Evolutionary conservation across 2,888 invertebrate genomes (phyloP), one percentile per base, ranked within the genome.

Genomic region (Polyommatus iphigenia): DNA sequence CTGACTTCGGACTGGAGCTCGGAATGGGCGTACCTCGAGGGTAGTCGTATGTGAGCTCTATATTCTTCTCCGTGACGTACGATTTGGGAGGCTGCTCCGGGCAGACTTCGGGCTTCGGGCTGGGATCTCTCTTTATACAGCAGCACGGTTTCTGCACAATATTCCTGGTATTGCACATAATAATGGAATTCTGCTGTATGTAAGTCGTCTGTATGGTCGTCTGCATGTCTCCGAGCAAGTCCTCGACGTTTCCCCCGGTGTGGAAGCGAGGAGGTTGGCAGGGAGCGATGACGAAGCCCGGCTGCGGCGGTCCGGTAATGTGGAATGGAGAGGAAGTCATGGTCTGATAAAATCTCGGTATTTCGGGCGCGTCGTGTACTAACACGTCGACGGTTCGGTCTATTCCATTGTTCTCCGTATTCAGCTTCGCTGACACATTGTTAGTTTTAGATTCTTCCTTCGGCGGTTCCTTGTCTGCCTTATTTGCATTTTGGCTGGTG

Each of bases 221-320:
- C 85, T 96, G 96, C 7, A 96, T 96, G 80, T 96, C 96, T 79
- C 96, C 95, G 0, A 96, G 88, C 71, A 96, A 88, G 80, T 96
- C 96, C 82, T 96, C 96, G 67, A 96, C 90, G 84, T 96, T 96
- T 0, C 96, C 96, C 15, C 95, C 95, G 36, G 94, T 95, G 83
- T 91, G 91, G 86, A 94, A 94, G 67, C 91, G 87, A 77, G 90
- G 91, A 0, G 89, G 83, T 83, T 90, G 91, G 83, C 89, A 91
- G 1, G 93, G 91, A 36, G 90, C 90, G 36, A 92, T 85, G 62
- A 93, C 89, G 83, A 94, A 93, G 29, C 93, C 93, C 6, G 93
- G 92, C 5, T 93, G 92, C 1, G 92, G 91, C 15, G 92, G 92
- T 24, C 90, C 88, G 57, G 88, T 82, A 77, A 89, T 83, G 82